Evolutionary conservation across 2,797 vertebrate genomes (phyloP).

Genomic region (Catamblyrhynchus diadema): DNA sequence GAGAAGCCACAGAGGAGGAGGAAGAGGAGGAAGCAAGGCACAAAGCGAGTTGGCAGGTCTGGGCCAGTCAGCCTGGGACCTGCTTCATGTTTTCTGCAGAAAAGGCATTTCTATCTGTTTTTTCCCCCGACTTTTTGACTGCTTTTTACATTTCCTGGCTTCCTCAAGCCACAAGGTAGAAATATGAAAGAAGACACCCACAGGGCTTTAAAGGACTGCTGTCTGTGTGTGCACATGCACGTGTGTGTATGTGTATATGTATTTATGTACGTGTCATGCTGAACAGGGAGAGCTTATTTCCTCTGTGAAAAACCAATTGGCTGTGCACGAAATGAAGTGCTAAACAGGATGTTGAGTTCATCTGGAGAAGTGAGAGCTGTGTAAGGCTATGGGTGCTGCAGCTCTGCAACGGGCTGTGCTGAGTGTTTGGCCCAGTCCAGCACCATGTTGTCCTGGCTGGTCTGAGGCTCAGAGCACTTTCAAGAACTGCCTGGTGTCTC

Average conservation of each 20-base stretch:
- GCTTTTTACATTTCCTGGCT: slow-evolving; percentile 60
- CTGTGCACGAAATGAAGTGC: slow-evolving; percentile 41
- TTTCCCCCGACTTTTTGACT: neutral
- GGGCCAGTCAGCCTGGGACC: neutral
- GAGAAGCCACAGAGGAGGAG: neutral
- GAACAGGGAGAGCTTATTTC: slow-evolving; percentile 35
- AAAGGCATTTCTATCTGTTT: slow-evolving; percentile 1
- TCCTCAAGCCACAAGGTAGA: slow-evolving; percentile 9
- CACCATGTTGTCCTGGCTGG: rapidly evolving
- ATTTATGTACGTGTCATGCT: neutral
- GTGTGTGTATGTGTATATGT: neutral
- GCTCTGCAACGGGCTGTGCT: neutral
- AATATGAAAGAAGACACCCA: slow-evolving; percentile 56
- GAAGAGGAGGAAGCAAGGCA: neutral
- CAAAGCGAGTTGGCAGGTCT: neutral
- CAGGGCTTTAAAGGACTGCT: neutral
- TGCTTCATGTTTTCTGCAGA: neutral
- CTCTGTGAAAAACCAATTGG: slow-evolving; percentile 29
- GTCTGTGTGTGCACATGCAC: neutral
- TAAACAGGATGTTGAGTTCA: slow-evolving; percentile 42
- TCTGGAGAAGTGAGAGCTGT: neutral
- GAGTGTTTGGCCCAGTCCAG: neutral
- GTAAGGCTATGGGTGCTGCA: neutral
- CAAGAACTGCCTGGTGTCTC: neutral
- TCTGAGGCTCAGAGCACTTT: neutral